These are phyloP conservation scores for Chloroceryle inda DNA, from an alignment of 2,797 vertebrate genomes.

Conservation along the genomic window DNA sequence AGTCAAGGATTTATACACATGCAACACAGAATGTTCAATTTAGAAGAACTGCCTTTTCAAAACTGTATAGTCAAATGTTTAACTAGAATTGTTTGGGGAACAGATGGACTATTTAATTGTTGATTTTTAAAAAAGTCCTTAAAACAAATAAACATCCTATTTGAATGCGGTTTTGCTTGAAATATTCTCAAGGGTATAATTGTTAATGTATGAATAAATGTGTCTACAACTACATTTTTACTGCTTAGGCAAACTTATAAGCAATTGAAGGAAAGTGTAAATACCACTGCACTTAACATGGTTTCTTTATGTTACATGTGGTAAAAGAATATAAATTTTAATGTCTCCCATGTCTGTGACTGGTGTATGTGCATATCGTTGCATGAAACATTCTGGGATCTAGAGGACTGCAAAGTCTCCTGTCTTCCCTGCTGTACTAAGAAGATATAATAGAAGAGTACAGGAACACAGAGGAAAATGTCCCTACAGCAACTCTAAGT, in stretches of 20 bases:
- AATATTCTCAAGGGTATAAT: constrained; percentile 50
- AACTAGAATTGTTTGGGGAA: constrained; percentile 48
- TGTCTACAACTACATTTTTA: constrained; percentile 46
- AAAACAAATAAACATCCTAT: constrained; percentile 64
- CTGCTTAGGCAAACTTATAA: constrained; percentile 26
- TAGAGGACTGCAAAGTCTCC: not conserved
- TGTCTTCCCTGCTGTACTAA: not conserved
- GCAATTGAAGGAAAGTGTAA: constrained; percentile 30
- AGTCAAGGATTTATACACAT: constrained; percentile 22
- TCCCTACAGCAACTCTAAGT: not conserved
- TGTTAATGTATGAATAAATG: constrained; percentile 54
- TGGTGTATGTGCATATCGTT: not conserved
- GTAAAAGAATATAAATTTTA: not conserved
- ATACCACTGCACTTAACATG: constrained; percentile 21
- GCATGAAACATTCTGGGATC: not conserved
- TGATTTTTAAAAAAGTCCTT: constrained; percentile 34
- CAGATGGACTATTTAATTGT: constrained; percentile 68
- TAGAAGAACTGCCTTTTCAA: constrained; percentile 46
- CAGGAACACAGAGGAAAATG: not conserved
- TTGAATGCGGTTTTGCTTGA: constrained; percentile 60
- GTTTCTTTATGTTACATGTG: not conserved
- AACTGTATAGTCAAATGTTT: constrained; percentile 50
- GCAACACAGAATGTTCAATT: constrained; percentile 47
- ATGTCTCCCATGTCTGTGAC: not conserved
- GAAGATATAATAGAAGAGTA: not conserved